These are phyloP conservation scores for Zygothrica quintamaculata DNA, from an alignment of 2,888 invertebrate genomes.

Conservation along the genomic window DNA sequence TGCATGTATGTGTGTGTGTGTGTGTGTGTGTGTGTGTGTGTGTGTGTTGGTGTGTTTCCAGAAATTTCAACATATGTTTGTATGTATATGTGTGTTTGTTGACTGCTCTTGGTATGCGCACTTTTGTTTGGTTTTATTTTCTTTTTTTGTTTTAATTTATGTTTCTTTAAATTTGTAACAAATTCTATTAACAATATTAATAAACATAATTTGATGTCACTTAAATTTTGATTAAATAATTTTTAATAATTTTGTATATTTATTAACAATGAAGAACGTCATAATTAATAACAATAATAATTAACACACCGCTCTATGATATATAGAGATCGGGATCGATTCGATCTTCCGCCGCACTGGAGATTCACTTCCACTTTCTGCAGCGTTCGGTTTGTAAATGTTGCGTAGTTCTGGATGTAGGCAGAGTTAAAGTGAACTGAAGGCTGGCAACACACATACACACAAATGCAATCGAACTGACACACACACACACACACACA, in stretches of 20 bases:
- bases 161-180: conserved; percentile 31
- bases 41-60: conserved; percentile 22
- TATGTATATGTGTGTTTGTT: conserved; percentile 13
- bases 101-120: conserved; percentile 42
- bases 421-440: conserved; percentile 39
- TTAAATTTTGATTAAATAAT: conserved; percentile 16
- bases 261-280: conserved; percentile 48
- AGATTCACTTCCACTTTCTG: conserved; percentile 81
- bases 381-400: conserved; percentile 82
- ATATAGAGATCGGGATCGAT: conserved; percentile 11
- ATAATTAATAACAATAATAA: conserved; percentile 53
- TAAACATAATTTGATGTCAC: conserved; percentile 21
- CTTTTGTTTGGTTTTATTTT: conserved; percentile 5
- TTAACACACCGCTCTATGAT: conserved; percentile 16
- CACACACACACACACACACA: conserved; percentile 21
- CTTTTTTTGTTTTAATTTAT: conserved; percentile 25
- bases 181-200: conserved; percentile 27
- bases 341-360: conserved; percentile 51
- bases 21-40: conserved; percentile 24
- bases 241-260: conserved; percentile 28
- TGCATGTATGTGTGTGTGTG: conserved; percentile 49
- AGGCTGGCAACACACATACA: conserved; percentile 29
- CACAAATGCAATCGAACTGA: conserved; percentile 16
- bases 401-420: conserved; percentile 74
- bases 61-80: conserved; percentile 15